A percentile compares a stretch with the other conserved stretches of the same genome.
Evolutionary conservation across 2,797 vertebrate genomes (phyloP).

Genomic region (Periophthalmus magnuspinnatus): DNA sequence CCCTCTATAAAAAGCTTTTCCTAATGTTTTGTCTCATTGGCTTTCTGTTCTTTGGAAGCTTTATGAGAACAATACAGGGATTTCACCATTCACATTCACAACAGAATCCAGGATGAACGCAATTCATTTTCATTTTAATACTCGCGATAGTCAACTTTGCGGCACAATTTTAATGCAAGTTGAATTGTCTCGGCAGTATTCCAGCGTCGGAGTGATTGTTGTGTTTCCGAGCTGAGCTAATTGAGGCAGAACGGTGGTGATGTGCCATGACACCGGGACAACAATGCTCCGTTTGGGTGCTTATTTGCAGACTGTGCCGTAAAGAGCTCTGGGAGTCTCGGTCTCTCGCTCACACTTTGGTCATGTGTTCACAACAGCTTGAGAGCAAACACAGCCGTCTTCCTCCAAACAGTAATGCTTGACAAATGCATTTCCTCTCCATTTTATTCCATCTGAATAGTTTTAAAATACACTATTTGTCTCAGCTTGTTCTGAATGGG

Average conservation of each 20-base stretch:
- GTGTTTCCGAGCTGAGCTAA: slow-evolving; percentile 7
- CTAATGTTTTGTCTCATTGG: slow-evolving; percentile 22
- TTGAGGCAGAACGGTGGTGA: slow-evolving; percentile 12
- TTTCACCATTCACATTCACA: slow-evolving; percentile 1
- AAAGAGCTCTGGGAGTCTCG: slow-evolving; percentile 11
- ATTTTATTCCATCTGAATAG: background rate
- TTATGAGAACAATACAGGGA: background rate
- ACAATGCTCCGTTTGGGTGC: slow-evolving; percentile 10
- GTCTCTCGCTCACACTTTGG: background rate
- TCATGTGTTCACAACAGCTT: slow-evolving; percentile 16
- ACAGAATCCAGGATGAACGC: slow-evolving; percentile 7
- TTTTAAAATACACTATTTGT: slow-evolving; percentile 4
- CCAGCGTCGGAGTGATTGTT: slow-evolving; percentile 11
- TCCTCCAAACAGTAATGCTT: slow-evolving; percentile 4
- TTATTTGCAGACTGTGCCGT: slow-evolving; percentile 8
- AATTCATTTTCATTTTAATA: slow-evolving; percentile 13
- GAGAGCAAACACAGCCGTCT: slow-evolving; percentile 1
- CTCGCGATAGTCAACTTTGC: slow-evolving; percentile 7
- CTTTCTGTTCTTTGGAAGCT: slow-evolving; percentile 5
- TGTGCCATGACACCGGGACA: slow-evolving; percentile 16
- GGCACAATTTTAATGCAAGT: slow-evolving; percentile 11
- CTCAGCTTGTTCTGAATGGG: slow-evolving; percentile 2
- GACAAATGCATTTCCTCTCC: background rate
- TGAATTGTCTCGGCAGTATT: slow-evolving; percentile 5
- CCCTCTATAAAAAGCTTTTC: slow-evolving; percentile 13